Evolutionary conservation across 2,888 invertebrate species (phyloP).

Genomic region (Drosophila rellima): DNA sequence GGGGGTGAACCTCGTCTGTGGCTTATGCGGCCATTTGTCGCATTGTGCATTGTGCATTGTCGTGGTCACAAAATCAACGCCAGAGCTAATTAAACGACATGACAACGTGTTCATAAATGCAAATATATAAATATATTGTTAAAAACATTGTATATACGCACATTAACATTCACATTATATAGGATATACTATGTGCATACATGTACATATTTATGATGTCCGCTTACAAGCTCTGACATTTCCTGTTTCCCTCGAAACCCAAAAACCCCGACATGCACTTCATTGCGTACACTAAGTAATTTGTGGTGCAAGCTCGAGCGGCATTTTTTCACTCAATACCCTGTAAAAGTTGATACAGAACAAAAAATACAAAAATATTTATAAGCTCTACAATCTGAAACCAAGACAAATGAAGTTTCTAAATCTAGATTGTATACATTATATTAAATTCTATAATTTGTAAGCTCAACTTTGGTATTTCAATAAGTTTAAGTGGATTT

Average conservation of each 20-base stretch:
- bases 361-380: too few relatives aligned
- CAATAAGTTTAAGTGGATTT: too few relatives aligned
- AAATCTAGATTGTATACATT: too few relatives aligned
- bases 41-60: slow-evolving; percentile 33
- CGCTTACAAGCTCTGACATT: slow-evolving; percentile 43
- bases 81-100: slow-evolving; percentile 59
- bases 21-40: slow-evolving; percentile 55
- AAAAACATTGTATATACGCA: background rate
- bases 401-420: background rate
- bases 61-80: slow-evolving; percentile 61
- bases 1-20: slow-evolving; percentile 45
- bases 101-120: slow-evolving; percentile 56
- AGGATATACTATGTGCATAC: slow-evolving; percentile 8
- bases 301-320: slow-evolving; percentile 36
- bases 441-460: too few relatives aligned
- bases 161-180: background rate
- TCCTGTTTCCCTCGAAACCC: slow-evolving; percentile 26
- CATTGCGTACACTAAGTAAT: slow-evolving; percentile 60
- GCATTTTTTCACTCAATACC: slow-evolving; percentile 25
- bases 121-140: slow-evolving; percentile 30
- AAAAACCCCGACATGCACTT: slow-evolving; percentile 37
- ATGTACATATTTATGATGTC: slow-evolving; percentile 41
- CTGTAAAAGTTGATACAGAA: slow-evolving; percentile 1
- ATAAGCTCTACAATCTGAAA: background rate
- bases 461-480: too few relatives aligned